Conservation (phyloP, 2,888 invertebrate species). For the Apantesis nais region DNA sequence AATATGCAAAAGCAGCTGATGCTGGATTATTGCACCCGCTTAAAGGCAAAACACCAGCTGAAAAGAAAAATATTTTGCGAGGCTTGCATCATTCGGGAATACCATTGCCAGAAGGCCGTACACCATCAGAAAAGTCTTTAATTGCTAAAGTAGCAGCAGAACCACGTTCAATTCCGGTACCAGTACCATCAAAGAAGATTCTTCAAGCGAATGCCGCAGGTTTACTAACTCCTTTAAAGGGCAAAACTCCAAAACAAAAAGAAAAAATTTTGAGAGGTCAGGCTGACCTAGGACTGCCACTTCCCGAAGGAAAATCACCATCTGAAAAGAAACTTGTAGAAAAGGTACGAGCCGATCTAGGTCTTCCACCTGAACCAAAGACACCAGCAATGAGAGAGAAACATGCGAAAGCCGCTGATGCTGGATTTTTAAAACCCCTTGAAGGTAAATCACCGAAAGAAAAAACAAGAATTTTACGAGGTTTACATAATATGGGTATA, state of each 20-base stretch:
- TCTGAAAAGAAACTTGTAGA: neutral
- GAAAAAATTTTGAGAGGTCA: neutral
- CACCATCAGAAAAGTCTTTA: neutral
- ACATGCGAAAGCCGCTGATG: neutral
- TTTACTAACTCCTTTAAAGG: slow-evolving; percentile 3
- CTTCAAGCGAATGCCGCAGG: slow-evolving; percentile 5
- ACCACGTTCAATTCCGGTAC: slow-evolving; percentile 14
- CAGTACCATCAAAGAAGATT: neutral
- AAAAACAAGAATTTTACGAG: slow-evolving; percentile 2
- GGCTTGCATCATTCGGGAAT: neutral
- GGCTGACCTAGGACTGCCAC: neutral
- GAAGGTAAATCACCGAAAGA: slow-evolving; percentile 6
- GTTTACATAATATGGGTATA: slow-evolving; percentile 6
- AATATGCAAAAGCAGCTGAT: too few species aligned
- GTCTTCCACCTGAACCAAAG: slow-evolving; percentile 9
- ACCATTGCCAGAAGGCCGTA: slow-evolving; percentile 4
- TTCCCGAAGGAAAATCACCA: slow-evolving; percentile 1
- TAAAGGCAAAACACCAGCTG: neutral
- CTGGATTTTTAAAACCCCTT: slow-evolving; percentile 6
- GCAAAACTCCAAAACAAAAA: slow-evolving; percentile 1
- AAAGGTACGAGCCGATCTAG: slow-evolving; percentile 3
- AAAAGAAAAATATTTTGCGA: slow-evolving; percentile 1
- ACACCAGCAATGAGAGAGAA: slow-evolving; percentile 1
- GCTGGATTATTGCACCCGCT: slow-evolving; percentile 14
- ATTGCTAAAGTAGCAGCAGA: slow-evolving; percentile 21